These are phyloP conservation scores for Acanthosepion lycidas DNA, from an alignment of 2,888 invertebrate genomes.

Conservation along the genomic window DNA sequence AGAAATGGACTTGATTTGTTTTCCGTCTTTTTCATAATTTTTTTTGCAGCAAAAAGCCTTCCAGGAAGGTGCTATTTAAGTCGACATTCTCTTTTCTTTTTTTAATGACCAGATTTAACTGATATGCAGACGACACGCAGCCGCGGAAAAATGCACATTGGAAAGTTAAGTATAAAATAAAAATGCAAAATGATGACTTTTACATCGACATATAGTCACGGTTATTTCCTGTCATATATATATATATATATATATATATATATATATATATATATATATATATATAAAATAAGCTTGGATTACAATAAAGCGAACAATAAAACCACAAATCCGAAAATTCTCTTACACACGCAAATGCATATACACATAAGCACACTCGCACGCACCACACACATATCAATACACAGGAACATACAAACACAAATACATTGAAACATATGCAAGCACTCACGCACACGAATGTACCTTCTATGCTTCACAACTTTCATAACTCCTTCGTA, in stretches of 20 bases:
- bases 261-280: no score
- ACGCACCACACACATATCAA: not conserved
- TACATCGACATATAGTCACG: no score
- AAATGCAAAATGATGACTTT: not conserved
- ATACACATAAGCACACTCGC: not conserved
- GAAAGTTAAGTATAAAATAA: slow-evolving; percentile 8
- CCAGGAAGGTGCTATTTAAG: no score
- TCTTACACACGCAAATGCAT: not conserved
- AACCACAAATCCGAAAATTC: not conserved
- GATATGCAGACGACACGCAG: not conserved
- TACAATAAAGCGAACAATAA: no score
- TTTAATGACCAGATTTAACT: not conserved
- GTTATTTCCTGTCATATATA: no score
- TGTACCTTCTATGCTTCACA: no score
- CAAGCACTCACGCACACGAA: no score
- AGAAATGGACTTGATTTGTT: not conserved
- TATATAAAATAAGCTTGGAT: no score
- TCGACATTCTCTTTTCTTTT: not conserved
- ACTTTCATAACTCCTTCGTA: no score
- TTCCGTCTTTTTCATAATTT: not conserved
- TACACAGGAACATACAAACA: not conserved
- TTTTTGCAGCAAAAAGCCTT: no score
- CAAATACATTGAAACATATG: no score
- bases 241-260: no score
- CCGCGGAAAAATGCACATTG: not conserved